Base-by-base conservation (phyloP, 2,888 invertebrate genomes). In the Pristionchus exspectatus region DNA sequence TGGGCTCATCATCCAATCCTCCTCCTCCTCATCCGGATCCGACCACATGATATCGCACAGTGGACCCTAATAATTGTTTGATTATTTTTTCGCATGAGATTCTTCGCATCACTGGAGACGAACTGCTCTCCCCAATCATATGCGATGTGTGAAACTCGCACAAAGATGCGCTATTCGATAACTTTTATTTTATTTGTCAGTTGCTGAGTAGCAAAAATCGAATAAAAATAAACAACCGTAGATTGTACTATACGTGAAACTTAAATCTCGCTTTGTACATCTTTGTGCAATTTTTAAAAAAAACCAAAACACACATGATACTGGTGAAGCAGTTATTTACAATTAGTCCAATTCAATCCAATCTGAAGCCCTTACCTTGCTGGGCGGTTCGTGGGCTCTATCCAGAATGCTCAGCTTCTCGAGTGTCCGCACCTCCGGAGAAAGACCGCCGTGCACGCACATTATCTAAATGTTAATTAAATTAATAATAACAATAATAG, bases 31-130 rank as follows among this genome's bases (percentile, higher is more conserved):
- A 95, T 99, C 98, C 59, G 99, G 99, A 96, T 99, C 99, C 9
- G 99, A 99, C 99, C 99, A 99, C 88, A 99, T 97, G 93, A 99
- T 96, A 95, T 99, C 99, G 96, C 99, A 98, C 95, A 98, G 98
- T 86, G 98, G 97, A 91, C 99, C 99, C 96, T 98, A 27, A 27
- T 2, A 1, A 87, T 14, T 27, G n/a, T 0, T 27, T 66, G n/a
- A 27, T 21, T 33, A 27, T n/a, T 16, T 4, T 56, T 54, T 59
- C 4, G 44, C 7, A 27, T 2, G 2, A 44, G 3, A 30, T 5
- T 3, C 44, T 18, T 12, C 18, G 4, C 0, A 24, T 24, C 24
- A 59, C 59, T 59, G 59, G 1, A 18, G 59, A 24, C 14, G 72
- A 30, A 72, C 30, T 18, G 33, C 16, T 24, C 33, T 50, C 9